These are phyloP conservation scores for Nerophis ophidion DNA, from an alignment of 2,113 vertebrate species.

Conservation along the genomic window DNA sequence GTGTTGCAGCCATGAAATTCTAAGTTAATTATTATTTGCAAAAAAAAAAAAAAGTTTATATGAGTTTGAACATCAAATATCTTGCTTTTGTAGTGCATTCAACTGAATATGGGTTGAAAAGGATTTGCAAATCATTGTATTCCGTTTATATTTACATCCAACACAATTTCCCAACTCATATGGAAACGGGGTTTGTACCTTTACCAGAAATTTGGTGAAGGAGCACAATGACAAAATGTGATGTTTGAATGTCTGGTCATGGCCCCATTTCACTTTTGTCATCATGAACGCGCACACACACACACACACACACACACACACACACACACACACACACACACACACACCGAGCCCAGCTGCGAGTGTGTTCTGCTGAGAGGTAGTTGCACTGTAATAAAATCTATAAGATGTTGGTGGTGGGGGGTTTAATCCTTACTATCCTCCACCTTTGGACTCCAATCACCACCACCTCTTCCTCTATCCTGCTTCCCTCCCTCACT, in stretches of 20 bases:
- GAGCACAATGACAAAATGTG: too few relatives aligned
- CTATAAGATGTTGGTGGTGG: constrained; percentile 38
- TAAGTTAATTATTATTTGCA: too few relatives aligned
- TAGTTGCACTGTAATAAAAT: constrained; percentile 75
- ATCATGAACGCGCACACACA: constrained; percentile 7
- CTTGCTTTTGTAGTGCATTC: too few relatives aligned
- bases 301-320: constrained; percentile 5
- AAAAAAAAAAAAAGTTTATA: too few relatives aligned
- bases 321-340: constrained; percentile 11
- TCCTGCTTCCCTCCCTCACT: constrained; percentile 37
- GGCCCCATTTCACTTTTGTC: constrained; percentile 13
- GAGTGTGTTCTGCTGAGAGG: constrained; percentile 64
- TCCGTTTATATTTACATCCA: too few relatives aligned
- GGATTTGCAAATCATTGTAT: too few relatives aligned
- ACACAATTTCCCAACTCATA: too few relatives aligned
- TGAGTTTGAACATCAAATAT: too few relatives aligned
- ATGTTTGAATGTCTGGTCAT: background rate
- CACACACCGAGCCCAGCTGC: constrained; percentile 39
- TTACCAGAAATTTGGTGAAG: too few relatives aligned
- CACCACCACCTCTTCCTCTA: constrained; percentile 16
- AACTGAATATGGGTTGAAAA: too few relatives aligned
- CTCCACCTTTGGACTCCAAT: constrained; percentile 13
- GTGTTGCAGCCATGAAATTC: too few relatives aligned
- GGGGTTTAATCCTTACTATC: constrained; percentile 46
- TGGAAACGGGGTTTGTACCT: too few relatives aligned